Conservation (phyloP, 2,888 invertebrate species). For the Pyrgus malvae region DNA sequence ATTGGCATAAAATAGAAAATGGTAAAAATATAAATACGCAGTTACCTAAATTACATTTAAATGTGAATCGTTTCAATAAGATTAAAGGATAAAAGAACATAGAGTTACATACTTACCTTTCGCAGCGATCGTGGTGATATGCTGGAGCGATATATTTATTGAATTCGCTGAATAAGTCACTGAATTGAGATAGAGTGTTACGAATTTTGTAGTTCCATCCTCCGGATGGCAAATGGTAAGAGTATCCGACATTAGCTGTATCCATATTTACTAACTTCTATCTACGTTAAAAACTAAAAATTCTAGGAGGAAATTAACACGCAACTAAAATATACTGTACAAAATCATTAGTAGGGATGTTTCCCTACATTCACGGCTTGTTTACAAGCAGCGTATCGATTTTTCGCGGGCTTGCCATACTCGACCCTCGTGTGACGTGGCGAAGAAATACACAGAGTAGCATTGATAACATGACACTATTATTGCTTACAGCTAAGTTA, state of each 20-base stretch:
- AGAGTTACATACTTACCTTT: slow-evolving; percentile 84
- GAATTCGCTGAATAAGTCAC: slow-evolving; percentile 97
- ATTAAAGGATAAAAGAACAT: background rate
- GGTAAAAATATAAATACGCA: too few species aligned
- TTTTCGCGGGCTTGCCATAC: slow-evolving; percentile 48
- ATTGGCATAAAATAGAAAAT: too few species aligned
- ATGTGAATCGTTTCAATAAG: too few species aligned
- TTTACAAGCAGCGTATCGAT: slow-evolving; percentile 78
- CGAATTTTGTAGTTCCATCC: slow-evolving; percentile 89
- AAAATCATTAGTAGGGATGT: slow-evolving; percentile 44
- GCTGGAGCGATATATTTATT: slow-evolving; percentile 97
- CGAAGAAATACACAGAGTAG: slow-evolving; percentile 12
- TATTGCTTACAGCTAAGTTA: too few species aligned
- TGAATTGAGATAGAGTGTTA: slow-evolving; percentile 92
- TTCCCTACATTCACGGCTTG: slow-evolving; percentile 64
- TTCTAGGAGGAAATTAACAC: slow-evolving; percentile 51
- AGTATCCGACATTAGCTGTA: slow-evolving; percentile 88
- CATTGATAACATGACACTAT: too few species aligned
- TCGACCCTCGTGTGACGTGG: slow-evolving; percentile 31
- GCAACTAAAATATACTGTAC: slow-evolving; percentile 42
- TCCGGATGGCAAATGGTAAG: slow-evolving; percentile 91
- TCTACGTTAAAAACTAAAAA: slow-evolving; percentile 33
- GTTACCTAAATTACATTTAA: too few species aligned
- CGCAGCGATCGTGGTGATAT: slow-evolving; percentile 98
- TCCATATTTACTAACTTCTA: slow-evolving; percentile 61